phyloP scores from a whole-genome alignment of 2,888 invertebrate species.

The Meganola albula region DNA sequence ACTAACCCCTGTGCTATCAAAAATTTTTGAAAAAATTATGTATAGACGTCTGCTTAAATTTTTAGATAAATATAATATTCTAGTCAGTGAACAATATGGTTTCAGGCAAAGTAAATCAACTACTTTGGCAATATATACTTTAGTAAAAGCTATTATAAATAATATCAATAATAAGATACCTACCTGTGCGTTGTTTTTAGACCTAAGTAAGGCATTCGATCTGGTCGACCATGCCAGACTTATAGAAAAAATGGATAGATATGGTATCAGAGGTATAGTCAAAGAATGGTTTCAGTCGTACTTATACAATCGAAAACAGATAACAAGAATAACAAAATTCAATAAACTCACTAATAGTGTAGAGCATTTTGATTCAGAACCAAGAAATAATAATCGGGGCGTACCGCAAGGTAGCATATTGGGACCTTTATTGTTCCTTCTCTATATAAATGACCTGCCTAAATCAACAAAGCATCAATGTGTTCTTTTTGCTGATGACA shows the following conservation, averaged over 20 bases:
- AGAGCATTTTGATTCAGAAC: background rate
- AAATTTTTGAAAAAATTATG: constrained; percentile 10
- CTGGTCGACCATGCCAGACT: constrained; percentile 4
- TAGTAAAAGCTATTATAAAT: background rate
- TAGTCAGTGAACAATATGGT: constrained; percentile 7
- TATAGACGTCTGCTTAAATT: background rate
- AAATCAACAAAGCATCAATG: background rate
- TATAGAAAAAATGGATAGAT: background rate
- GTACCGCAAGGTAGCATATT: background rate
- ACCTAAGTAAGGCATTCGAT: constrained; percentile 12
- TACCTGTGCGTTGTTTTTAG: constrained; percentile 3
- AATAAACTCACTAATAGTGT: too few relatives aligned
- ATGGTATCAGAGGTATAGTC: constrained; percentile 1
- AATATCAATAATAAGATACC: constrained; percentile 2
- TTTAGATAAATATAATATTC: background rate
- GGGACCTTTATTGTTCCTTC: background rate
- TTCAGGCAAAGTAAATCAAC: constrained; percentile 5
- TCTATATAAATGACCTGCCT: background rate
- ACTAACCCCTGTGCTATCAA: constrained; percentile 2
- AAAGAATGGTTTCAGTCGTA: background rate
- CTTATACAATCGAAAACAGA: too few relatives aligned
- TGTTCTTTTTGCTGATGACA: constrained; percentile 1
- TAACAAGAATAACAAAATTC: too few relatives aligned
- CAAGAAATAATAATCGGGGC: too few relatives aligned
- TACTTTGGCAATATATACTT: background rate